Base-by-base conservation (phyloP, 2,797 vertebrate species). In the Distichodus sexfasciatus region DNA sequence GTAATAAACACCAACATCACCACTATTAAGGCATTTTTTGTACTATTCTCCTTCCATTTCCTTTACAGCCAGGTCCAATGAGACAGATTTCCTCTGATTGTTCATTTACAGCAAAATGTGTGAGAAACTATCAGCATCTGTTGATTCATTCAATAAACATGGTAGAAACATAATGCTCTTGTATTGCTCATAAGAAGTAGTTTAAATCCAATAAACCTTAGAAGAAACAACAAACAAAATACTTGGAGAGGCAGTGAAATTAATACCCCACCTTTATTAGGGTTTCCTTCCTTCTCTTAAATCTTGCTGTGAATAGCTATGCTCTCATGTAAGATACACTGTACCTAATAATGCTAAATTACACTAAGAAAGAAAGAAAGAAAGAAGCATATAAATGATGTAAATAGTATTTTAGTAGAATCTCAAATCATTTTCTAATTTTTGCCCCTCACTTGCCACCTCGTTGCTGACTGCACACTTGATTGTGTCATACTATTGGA, bases 31-130 rank as follows among this genome's bases (percentile, higher is more conserved):
- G n/a, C 9, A 28, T 59, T 59, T 14, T 11, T 17, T 60, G 68
- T 38, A 14, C 15, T 10, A 17, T 17, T 54, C 10, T 50, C 15
- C 17, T 23, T 41, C 9, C 11, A 29, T 14, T 24, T 66, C 51
- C 61, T 74, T 69, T 63, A 59, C 4, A 8, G 23, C 57, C 10
- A 9, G 57, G 57, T 53, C 38, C 54, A 33, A 55, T 28, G 64
- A 23, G 50, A 23, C 36, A 31, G 44, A 77, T 84, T 82, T 81
- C 74, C 78, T 69, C 38, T 73, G 67, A 85, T 85, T 82, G 78
- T 83, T 75, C 63, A 55, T 73, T 63, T 55, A 31, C 71, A 54
- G 70, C 75, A 68, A 51, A 69, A 76, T 36, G 74, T 81, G 81
- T 83, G 83, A 80, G 79, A 83, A 77, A 76, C 31, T 2, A 60